Evolutionary conservation across 2,797 vertebrate species (phyloP).

Genomic region (Callimico goeldii): DNA sequence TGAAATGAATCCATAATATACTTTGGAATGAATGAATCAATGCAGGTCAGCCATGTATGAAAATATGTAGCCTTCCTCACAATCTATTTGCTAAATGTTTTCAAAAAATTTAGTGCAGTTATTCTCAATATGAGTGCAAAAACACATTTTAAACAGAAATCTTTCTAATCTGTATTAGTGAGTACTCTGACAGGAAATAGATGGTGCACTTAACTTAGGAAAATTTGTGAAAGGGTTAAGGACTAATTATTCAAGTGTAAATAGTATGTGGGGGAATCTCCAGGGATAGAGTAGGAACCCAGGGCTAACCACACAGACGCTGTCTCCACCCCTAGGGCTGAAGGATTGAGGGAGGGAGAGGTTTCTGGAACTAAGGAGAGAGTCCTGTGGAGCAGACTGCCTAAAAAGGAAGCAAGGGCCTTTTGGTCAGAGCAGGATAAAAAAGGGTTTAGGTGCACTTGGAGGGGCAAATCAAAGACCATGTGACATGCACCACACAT

Average conservation of each 20-base stretch:
- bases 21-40: background rate
- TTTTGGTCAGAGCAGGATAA: background rate
- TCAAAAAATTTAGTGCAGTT: background rate
- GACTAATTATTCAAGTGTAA: background rate
- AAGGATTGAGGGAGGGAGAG: background rate
- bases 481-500: background rate
- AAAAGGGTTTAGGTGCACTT: background rate
- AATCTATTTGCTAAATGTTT: slow-evolving; percentile 22
- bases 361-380: background rate
- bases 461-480: background rate
- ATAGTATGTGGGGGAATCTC: background rate
- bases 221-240: background rate
- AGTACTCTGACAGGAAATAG: background rate
- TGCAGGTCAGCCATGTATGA: background rate
- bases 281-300: background rate
- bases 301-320: background rate
- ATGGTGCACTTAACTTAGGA: background rate
- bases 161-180: background rate
- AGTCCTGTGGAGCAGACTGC: background rate
- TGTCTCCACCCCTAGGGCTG: background rate
- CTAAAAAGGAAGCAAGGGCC: background rate
- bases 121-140: background rate
- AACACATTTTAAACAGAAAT: background rate
- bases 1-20: background rate
- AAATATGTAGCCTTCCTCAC: background rate